phyloP scores from a whole-genome alignment of 2,888 invertebrate species.

The Andrena dorsata region DNA sequence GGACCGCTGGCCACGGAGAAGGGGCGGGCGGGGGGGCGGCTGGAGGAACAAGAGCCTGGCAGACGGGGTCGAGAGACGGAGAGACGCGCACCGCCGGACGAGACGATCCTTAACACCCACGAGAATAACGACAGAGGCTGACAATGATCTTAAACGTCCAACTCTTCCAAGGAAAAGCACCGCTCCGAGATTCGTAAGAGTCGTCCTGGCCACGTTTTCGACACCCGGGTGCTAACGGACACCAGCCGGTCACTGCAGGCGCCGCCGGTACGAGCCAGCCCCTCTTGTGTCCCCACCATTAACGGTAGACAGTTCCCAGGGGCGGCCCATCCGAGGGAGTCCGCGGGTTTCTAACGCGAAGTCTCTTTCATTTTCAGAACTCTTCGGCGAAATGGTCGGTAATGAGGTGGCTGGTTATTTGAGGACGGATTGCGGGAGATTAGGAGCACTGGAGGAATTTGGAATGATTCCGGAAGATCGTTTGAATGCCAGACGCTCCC shows the following conservation, averaged over 20 bases:
- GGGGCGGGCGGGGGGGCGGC: neutral
- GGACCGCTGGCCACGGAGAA: neutral
- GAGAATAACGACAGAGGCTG: neutral
- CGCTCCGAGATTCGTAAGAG: slow-evolving; percentile 5
- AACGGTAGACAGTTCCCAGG: slow-evolving; percentile 39
- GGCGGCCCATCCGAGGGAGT: slow-evolving; percentile 16
- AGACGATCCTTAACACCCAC: slow-evolving; percentile 15
- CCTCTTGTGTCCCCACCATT: slow-evolving; percentile 60
- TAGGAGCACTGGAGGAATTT: neutral
- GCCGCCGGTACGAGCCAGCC: slow-evolving; percentile 73
- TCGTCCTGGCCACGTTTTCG: slow-evolving; percentile 66
- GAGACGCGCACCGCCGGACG: slow-evolving; percentile 9
- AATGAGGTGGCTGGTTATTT: neutral
- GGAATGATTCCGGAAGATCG: neutral
- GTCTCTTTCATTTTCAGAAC: neutral
- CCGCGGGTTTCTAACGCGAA: neutral
- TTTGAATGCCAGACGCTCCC: neutral
- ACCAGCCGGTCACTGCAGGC: slow-evolving; percentile 80
- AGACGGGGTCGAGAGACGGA: slow-evolving; percentile 23
- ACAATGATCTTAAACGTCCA: slow-evolving; percentile 20
- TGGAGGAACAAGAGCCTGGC: slow-evolving; percentile 4
- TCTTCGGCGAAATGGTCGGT: too few relatives aligned
- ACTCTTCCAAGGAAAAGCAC: slow-evolving; percentile 1
- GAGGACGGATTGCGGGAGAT: neutral
- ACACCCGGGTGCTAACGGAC: slow-evolving; percentile 74